Evolutionary conservation across 2,797 vertebrate genomes (phyloP), one percentile per base, ranked within the genome.

Genomic region (Eupleurogrammus muticus): DNA sequence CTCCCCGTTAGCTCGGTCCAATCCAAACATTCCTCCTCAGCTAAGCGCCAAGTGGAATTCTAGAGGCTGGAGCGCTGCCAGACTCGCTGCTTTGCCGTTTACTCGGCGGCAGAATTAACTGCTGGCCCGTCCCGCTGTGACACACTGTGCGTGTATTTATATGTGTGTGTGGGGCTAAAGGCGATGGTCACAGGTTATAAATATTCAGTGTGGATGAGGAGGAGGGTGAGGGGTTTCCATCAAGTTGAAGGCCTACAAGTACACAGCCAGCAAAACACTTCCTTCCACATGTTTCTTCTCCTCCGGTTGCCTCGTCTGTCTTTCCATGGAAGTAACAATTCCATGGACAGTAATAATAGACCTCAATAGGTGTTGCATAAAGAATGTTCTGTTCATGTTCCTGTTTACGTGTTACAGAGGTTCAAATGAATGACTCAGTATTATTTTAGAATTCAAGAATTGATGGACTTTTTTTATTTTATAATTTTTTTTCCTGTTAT

Each of bases 11-110:
- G 17, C 19, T 5, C 6, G 3, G 28, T 28, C 21, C 24, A 10
- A 21, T 40, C 68, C 83, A 72, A 64, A 64, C 70, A 83, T 76
- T 85, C 79, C 19, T 70, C 52, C 36, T 1, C 12, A 4, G 47
- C 49, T 55, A 44, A 53, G 58, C 23, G 55, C 70, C 68, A 65
- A 70, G 69, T 21, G 69, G 55, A 69, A 74, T 66, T 38, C 53
- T 61, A 36, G 35, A 36, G 35, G 35, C 35, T 36, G 35, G 35
- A 36, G 7, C 7, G 35, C 3, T 36, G 35, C 35, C 35, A 36
- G 35, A 56, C 23, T 1, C 35, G 5, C 17, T 19, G 67, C 79
- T 77, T 57, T 2, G 32, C 0, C 63, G 50, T 76, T 49, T 36
- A 60, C 70, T 48, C 49, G 7, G 28, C 46, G 32, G 47, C 5